A percentile compares a stretch with the other conserved stretches of the same genome.
phyloP scores from a whole-genome alignment of 35 echinoderm and acorn worm genomes.

The Anneissia japonica region DNA sequence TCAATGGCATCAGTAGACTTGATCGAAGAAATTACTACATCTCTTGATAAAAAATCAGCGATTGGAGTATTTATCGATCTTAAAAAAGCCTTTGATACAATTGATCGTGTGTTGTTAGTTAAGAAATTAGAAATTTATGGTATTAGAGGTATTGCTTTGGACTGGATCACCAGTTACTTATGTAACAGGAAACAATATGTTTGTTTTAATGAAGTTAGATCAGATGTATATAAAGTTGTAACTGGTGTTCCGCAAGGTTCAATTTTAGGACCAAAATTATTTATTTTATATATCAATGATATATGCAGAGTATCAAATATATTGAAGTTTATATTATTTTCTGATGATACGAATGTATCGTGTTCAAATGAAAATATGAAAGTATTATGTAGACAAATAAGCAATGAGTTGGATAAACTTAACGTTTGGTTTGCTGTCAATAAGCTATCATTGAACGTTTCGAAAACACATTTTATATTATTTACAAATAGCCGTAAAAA shows the following conservation, averaged over 20 bases:
- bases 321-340: constrained; percentile 19
- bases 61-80: constrained; percentile 12
- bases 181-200: constrained; percentile 14
- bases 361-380: not conserved
- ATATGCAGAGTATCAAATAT: constrained; percentile 14
- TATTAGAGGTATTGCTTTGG: not conserved
- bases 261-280: constrained; percentile 29
- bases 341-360: constrained; percentile 29
- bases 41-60: not conserved
- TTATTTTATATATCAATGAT: constrained; percentile 24
- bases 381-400: not conserved
- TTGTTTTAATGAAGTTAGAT: not conserved
- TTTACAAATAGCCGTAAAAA: not conserved
- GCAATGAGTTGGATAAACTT: not conserved
- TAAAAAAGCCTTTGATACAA: constrained; percentile 32
- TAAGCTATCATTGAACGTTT: constrained; percentile 14
- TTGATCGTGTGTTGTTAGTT: constrained; percentile 17
- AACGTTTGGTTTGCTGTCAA: constrained; percentile 5
- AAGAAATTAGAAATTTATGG: constrained; percentile 21
- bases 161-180: constrained; percentile 20
- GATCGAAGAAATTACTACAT: too few species aligned
- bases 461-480: constrained; percentile 26
- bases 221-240: not conserved
- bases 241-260: constrained; percentile 28
- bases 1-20: too few species aligned